These are phyloP conservation scores for Nematopogon swammerdamellus DNA, from an alignment of 2,888 invertebrate species.

Conservation along the genomic window DNA sequence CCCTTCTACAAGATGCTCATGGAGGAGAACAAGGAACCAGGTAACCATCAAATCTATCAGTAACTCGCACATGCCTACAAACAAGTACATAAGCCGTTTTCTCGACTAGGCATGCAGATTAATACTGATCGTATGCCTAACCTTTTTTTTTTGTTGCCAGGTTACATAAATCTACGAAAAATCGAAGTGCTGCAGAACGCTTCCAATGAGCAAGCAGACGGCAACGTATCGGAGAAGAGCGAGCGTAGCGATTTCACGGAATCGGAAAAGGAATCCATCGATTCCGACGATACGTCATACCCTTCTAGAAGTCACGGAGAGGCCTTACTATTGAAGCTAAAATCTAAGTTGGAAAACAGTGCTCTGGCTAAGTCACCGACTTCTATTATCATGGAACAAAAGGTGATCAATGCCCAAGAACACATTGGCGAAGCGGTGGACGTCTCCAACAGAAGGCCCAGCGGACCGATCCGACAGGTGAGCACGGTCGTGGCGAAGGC, in stretches of 20 bases:
- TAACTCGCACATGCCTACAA: too few species aligned
- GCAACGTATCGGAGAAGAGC: conserved; percentile 14
- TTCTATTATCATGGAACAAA: conserved; percentile 7
- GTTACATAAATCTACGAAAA: conserved; percentile 56
- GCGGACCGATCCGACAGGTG: conserved; percentile 28
- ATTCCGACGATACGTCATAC: conserved; percentile 31
- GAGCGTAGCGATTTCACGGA: conserved; percentile 40
- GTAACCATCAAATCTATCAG: conserved; percentile 15
- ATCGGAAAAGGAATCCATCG: conserved; percentile 42
- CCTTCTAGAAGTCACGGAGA: conserved; percentile 19
- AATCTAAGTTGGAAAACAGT: conserved; percentile 18
- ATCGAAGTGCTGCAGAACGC: conserved; percentile 43
- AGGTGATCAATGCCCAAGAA: conserved; percentile 1
- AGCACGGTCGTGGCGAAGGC: conserved; percentile 24
- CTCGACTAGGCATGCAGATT: too few species aligned
- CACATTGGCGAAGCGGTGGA: conserved; percentile 13
- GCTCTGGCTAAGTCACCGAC: not conserved
- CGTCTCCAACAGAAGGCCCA: conserved; percentile 22
- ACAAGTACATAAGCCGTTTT: too few species aligned
- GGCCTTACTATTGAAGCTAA: conserved; percentile 25
- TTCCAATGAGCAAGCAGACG: conserved; percentile 25
- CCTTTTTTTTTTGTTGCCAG: conserved; percentile 39
- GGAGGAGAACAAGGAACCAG: conserved; percentile 49
- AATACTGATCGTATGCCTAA: too few species aligned
- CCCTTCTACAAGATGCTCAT: conserved; percentile 62